phyloP scores from a whole-genome alignment of 2,113 vertebrate genomes.

The Mustela lutreola region DNA sequence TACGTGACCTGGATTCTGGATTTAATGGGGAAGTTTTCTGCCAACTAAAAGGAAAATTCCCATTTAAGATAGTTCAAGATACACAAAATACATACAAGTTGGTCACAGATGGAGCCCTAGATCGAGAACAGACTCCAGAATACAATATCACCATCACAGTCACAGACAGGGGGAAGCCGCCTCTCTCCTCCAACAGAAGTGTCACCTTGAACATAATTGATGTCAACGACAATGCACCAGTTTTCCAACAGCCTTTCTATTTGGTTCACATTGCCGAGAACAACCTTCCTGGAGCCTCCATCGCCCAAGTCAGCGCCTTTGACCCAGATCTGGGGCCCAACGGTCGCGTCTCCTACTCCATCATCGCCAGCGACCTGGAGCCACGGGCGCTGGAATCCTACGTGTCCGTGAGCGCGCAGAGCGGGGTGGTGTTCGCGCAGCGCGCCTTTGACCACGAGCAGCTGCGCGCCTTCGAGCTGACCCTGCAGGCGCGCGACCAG shows the following conservation, averaged over 20 bases:
- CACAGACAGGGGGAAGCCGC: slow-evolving; percentile 80
- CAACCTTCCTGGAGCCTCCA: not conserved
- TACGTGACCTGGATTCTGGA: slow-evolving; percentile 73
- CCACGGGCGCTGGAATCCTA: too few species aligned
- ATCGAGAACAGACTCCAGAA: slow-evolving; percentile 84
- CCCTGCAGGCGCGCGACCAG: too few species aligned
- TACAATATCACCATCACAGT: slow-evolving; percentile 89
- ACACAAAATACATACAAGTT: slow-evolving; percentile 77
- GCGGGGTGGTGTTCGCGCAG: too few species aligned
- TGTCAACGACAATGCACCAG: slow-evolving; percentile 84
- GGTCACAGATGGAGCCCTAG: slow-evolving; percentile 78
- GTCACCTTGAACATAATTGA: slow-evolving; percentile 79
- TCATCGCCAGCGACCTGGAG: slow-evolving; percentile 41
- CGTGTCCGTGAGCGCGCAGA: too few species aligned
- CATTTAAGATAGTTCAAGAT: slow-evolving; percentile 78
- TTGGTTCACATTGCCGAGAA: slow-evolving; percentile 83
- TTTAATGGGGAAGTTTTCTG: slow-evolving; percentile 76
- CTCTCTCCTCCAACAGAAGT: slow-evolving; percentile 80
- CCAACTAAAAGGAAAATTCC: slow-evolving; percentile 33
- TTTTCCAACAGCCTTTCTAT: slow-evolving; percentile 79
- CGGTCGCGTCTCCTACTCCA: slow-evolving; percentile 82
- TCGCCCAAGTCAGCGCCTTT: not conserved
- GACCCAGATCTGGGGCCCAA: too few species aligned
- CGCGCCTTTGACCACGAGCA: too few species aligned
- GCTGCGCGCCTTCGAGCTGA: too few species aligned